Base-by-base conservation (phyloP, 2,888 invertebrate genomes). In the Heliconius erato region DNA sequence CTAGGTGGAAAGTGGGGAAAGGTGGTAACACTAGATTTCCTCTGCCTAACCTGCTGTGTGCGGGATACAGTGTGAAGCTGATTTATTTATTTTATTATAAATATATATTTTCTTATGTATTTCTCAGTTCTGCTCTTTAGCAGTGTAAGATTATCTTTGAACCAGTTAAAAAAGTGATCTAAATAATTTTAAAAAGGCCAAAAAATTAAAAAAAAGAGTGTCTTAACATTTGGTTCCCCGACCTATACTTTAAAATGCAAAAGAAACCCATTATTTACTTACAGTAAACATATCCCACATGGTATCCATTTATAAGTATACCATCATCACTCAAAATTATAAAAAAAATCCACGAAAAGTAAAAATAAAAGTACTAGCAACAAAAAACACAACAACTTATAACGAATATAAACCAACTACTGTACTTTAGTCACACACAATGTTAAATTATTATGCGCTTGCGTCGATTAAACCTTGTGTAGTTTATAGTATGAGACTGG, bases 401-500 rank as follows among this genome's bases (percentile, higher is more conserved):
- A 86, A 88, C 82, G 86, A 89, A 87, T 84, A 85, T 79, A 72
- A 83, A 87, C 87, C 85, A 85, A 79, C 68, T 81, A 88, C 87
- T 87, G 84, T 84, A 85, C 85, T 81, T 35, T n/a, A 63, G 26
- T 59, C 84, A 79, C 74, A 59, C 84, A 79, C 74, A 67, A 80
- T 79, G 80, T 81, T 74, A 80, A 79, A 84, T 83, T 85, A 82
- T 76, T 84, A 82, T 85, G 86, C 84, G 84, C 80, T 65, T 82
- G 74, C 76, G 79, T 78, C 72, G 79, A 71, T 83, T 80, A 81
- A 54, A 35, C 74, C 63, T 35, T n/a, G 63, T 23, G 69, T 23
- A 74, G 76, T 80, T 74, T 74, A 84, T 84, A 84, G 84, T 77
- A 16, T 23, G 54, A 26, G 77, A 49, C 79, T 67, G 74, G 54